Base-by-base conservation (phyloP, 2,888 invertebrate species). In the Cephus pygmeus region DNA sequence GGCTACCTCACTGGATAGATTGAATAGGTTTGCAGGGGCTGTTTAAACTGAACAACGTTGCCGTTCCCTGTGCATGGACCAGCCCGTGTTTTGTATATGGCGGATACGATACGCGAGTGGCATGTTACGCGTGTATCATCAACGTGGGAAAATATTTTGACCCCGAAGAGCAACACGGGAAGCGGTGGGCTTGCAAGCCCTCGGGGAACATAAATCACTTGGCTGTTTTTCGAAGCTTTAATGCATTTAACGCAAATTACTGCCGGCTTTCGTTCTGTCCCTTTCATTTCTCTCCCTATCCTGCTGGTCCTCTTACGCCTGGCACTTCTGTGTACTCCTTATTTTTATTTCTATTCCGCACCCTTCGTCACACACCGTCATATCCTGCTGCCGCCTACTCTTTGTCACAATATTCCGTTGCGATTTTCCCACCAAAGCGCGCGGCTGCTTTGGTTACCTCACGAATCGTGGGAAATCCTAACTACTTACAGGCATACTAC, bases 201-300 rank as follows among this genome's bases (percentile, higher is more conserved):
- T 76, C 69, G 79, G 71, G 76, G 71, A 30, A 31, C 76, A 74
- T 78, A 79, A 79, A 79, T 79, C 78, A 79, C 71, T 75, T 76
- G 75, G 34, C 78, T 76, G 81, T 83, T 83, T 83, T 82, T 80
- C 75, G 80, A 78, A 82, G 83, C 82, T 83, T 80, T 82, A 83
- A 83, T 83, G 80, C 80, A 81, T 83, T 83, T 82, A 80, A 81
- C 83, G 80, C 81, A 82, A 83, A 83, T 83, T 83, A 83, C 79
- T 76, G 77, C 40, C 6, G 40, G 40, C 15, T 40, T 40, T 40
- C 40, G 40, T 23, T 23, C 56, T 56, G 56, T 56, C 56, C 15
- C 23, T 56, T 56, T 23, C 9, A 56, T 56, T 56, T 23, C 2
- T 56, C 56, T 56, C 56, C 56, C 56, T 56, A 23, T 23, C 9